Percentiles rank a stretch among this genome's conserved stretches.
Conservation (phyloP, 2,113 vertebrate genomes). For the Hemiscyllium ocellatum region DNA sequence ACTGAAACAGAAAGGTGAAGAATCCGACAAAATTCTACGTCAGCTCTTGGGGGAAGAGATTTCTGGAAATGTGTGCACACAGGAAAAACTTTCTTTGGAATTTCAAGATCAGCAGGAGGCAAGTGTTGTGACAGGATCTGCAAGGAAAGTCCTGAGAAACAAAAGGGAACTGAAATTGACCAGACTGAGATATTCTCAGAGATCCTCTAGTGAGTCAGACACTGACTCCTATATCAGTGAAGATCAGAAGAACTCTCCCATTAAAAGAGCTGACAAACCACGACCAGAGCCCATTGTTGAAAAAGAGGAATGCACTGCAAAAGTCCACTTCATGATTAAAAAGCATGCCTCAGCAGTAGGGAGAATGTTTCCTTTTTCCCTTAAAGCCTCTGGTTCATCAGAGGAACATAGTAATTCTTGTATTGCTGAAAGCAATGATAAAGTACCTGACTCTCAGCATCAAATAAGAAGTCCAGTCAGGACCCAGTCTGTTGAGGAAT, state of each 20-base stretch:
- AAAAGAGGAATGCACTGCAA: conserved; percentile 63
- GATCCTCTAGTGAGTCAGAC: conserved; percentile 83
- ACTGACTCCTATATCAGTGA: conserved; percentile 76
- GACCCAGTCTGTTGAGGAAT: conserved; percentile 53
- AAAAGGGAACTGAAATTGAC: conserved; percentile 81
- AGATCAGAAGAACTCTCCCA: conserved; percentile 64
- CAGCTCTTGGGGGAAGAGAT: conserved; percentile 82
- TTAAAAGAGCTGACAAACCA: conserved; percentile 67
- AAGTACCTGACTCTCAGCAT: conserved; percentile 57
- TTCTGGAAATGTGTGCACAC: conserved; percentile 65
- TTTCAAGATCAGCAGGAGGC: conserved; percentile 62
- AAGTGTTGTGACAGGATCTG: conserved; percentile 43
- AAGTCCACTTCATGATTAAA: conserved; percentile 68
- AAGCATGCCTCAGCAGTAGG: conserved; percentile 65
- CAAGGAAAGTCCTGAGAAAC: conserved; percentile 63
- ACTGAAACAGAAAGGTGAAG: conserved; percentile 72
- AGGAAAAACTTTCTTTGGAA: conserved; percentile 72
- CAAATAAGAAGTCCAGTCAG: conserved; percentile 47
- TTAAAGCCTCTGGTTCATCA: conserved; percentile 70
- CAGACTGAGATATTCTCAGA: conserved; percentile 79
- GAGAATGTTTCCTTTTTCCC: conserved; percentile 72
- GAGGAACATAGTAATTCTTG: conserved; percentile 79
- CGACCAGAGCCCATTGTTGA: conserved; percentile 78
- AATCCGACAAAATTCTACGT: conserved; percentile 73
- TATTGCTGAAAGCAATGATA: conserved; percentile 74